phyloP scores from a whole-genome alignment of 2,797 vertebrate genomes.

The Acanthurus lineatus region DNA sequence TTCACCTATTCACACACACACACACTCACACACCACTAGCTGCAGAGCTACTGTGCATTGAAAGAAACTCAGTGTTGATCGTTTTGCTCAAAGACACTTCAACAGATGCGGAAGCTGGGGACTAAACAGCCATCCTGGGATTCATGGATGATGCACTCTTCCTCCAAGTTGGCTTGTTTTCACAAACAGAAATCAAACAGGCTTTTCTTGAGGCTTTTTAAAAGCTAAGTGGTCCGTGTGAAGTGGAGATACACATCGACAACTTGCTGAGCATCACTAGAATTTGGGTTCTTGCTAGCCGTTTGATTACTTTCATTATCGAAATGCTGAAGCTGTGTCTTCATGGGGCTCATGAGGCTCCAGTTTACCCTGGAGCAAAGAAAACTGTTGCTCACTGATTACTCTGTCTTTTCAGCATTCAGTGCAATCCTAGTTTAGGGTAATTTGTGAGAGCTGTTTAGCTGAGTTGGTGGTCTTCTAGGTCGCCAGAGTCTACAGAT shows the following conservation, averaged over 20 bases:
- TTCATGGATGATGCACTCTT: not conserved
- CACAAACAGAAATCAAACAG: not conserved
- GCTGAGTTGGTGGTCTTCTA: not conserved
- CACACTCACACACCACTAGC: not conserved
- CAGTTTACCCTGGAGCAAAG: not conserved
- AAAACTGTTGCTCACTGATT: slow-evolving; percentile 6
- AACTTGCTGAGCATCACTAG: not conserved
- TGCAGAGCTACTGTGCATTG: not conserved
- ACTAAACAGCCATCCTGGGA: not conserved
- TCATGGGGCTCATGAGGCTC: slow-evolving; percentile 1
- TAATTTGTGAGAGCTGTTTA: not conserved
- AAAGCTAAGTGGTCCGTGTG: not conserved
- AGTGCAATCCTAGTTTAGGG: not conserved
- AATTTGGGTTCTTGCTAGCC: not conserved
- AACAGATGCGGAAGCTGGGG: not conserved
- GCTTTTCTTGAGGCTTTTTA: not conserved
- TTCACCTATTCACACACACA: not conserved
- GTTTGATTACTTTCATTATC: slow-evolving; percentile 1
- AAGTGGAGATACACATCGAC: not conserved
- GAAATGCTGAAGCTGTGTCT: not conserved
- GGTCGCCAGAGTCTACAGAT: not conserved
- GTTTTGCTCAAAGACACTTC: not conserved
- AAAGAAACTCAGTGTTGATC: not conserved
- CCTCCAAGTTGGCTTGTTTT: not conserved
- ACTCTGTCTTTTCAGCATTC: slow-evolving; percentile 4